Percentiles rank a stretch among this genome's conserved stretches.
phyloP scores from a whole-genome alignment of 2,113 vertebrate species.

The Pyrgilauda ruficollis region DNA sequence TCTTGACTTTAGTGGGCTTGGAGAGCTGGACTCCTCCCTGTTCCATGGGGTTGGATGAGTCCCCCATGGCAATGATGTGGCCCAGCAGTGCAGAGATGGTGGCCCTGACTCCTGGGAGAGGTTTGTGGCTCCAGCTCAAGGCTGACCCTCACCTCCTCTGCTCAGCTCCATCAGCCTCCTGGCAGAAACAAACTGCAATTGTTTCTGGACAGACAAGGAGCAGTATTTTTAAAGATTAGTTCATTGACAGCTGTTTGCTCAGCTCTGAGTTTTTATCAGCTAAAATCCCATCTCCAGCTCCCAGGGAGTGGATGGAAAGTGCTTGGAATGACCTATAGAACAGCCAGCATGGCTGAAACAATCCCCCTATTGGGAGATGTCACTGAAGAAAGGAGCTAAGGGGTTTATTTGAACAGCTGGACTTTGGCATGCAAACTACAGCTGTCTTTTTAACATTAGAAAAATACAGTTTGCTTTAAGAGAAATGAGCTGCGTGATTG shows the following conservation, averaged over 20 bases:
- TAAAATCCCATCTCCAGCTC: background rate
- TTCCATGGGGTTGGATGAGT: background rate
- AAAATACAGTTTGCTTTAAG: background rate
- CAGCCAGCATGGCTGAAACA: background rate
- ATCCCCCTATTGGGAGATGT: background rate
- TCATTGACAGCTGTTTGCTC: background rate
- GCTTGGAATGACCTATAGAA: background rate
- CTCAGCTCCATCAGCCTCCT: background rate
- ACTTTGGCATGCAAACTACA: background rate
- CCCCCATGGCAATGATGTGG: accelerated
- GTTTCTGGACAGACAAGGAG: background rate
- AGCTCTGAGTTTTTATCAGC: background rate
- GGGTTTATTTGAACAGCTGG: background rate
- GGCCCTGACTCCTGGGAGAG: background rate
- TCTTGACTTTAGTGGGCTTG: background rate
- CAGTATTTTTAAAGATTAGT: background rate
- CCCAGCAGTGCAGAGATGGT: background rate
- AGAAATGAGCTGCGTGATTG: background rate
- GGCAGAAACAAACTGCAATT: background rate
- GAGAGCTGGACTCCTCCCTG: background rate
- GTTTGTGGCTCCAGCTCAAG: background rate
- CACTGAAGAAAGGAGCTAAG: background rate
- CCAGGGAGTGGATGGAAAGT: background rate
- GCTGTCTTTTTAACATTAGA: background rate
- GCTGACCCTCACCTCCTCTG: background rate